phyloP scores from a whole-genome alignment of 2,888 invertebrate genomes.

The Carterocephalus palaemon region DNA sequence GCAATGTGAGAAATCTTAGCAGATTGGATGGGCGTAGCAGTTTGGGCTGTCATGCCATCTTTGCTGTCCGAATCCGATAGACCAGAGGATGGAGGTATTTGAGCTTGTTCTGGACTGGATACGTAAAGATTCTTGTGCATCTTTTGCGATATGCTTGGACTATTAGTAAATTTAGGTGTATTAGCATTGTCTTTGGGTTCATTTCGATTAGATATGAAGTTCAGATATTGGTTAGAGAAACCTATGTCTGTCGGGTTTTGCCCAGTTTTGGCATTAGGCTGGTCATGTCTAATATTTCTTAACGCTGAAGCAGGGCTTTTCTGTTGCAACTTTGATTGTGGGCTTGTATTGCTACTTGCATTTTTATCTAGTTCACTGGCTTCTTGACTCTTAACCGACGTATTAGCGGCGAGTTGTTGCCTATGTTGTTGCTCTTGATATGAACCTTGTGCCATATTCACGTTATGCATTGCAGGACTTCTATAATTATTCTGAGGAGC shows the following conservation, averaged over 20 bases:
- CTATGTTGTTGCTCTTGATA: slow-evolving; percentile 46
- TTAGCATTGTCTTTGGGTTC: slow-evolving; percentile 76
- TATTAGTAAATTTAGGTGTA: slow-evolving; percentile 74
- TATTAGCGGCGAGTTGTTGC: slow-evolving; percentile 41
- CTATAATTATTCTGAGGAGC: slow-evolving; percentile 51
- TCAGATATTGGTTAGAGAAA: slow-evolving; percentile 72
- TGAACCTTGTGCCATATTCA: slow-evolving; percentile 41
- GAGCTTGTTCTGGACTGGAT: slow-evolving; percentile 73
- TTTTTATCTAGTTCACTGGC: slow-evolving; percentile 42
- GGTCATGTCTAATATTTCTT: slow-evolving; percentile 69
- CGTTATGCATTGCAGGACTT: slow-evolving; percentile 41
- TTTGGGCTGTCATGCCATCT: slow-evolving; percentile 69
- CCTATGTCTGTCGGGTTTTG: slow-evolving; percentile 69
- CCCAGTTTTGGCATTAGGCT: slow-evolving; percentile 59
- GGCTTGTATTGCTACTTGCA: slow-evolving; percentile 41
- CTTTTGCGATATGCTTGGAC: slow-evolving; percentile 72
- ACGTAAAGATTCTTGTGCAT: slow-evolving; percentile 76
- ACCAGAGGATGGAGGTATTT: slow-evolving; percentile 73
- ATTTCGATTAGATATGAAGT: slow-evolving; percentile 72
- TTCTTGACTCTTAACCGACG: slow-evolving; percentile 41
- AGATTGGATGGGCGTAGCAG: slow-evolving; percentile 65
- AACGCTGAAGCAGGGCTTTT: slow-evolving; percentile 64
- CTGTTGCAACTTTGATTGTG: slow-evolving; percentile 45
- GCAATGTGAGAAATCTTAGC: slow-evolving; percentile 58
- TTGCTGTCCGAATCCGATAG: slow-evolving; percentile 72